Evolutionary conservation across 2,888 invertebrate species (phyloP).

Genomic region (Drepanosiphum platanoidis): DNA sequence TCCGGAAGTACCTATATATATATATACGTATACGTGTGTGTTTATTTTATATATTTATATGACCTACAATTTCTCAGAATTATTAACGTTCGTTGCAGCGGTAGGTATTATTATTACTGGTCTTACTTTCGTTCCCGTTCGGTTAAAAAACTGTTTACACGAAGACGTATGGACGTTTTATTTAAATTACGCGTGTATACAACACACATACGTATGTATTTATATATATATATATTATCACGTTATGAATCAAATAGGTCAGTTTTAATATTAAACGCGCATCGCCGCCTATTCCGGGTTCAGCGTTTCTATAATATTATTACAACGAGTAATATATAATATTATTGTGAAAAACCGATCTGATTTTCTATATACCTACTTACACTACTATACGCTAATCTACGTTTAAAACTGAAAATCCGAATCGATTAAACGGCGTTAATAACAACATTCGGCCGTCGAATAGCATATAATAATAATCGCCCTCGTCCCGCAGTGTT

Average conservation of each 20-base stretch:
- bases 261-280: neutral
- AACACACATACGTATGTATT: neutral
- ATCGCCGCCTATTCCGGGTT: slow-evolving; percentile 1
- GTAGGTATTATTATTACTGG: too few species aligned
- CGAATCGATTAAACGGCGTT: neutral
- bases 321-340: neutral
- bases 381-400: too few species aligned
- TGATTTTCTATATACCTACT: neutral
- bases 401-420: neutral
- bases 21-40: neutral
- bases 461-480: too few species aligned
- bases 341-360: neutral
- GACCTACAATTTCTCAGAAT: slow-evolving; percentile 48
- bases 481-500: too few species aligned
- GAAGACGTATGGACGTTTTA: slow-evolving; percentile 17
- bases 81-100: neutral
- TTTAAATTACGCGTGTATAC: slow-evolving; percentile 6
- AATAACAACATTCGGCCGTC: neutral
- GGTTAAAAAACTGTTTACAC: neutral
- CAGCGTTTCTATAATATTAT: too few species aligned
- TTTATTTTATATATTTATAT: neutral
- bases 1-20: slow-evolving; percentile 5
- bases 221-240: neutral
- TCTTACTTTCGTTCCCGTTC: slow-evolving; percentile 47
- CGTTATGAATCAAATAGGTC: slow-evolving; percentile 28